Evolutionary conservation across 2,113 vertebrate species (phyloP).

Genomic region (Aplodontia rufa): DNA sequence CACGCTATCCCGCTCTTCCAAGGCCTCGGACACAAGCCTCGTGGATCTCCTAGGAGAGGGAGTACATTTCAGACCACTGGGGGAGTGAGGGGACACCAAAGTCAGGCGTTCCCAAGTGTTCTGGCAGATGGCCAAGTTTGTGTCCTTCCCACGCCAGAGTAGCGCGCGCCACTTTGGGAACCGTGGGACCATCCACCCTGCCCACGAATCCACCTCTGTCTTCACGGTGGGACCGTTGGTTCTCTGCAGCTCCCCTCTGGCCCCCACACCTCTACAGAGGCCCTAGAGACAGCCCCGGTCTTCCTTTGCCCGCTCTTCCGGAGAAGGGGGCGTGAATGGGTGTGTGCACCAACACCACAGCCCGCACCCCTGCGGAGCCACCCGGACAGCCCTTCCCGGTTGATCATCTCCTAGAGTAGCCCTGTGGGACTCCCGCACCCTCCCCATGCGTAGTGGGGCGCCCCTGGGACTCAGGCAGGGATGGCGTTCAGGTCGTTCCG

Average conservation of each 20-base stretch:
- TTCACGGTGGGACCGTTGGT: background rate
- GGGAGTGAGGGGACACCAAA: background rate
- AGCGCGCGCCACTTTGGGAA: constrained; percentile 37
- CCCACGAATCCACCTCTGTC: constrained; percentile 20
- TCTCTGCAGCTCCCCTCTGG: background rate
- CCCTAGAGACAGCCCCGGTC: background rate
- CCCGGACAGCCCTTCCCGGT: background rate
- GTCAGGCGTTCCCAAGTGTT: constrained; percentile 17
- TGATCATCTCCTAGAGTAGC: background rate
- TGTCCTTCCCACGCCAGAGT: constrained; percentile 50
- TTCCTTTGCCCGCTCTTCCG: background rate
- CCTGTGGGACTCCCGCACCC: constrained; percentile 11
- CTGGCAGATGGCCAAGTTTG: constrained; percentile 55
- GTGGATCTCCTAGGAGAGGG: background rate
- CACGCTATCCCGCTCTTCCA: background rate
- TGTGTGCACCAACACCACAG: background rate
- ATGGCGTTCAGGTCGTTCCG: constrained; percentile 66
- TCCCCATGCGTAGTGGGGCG: background rate
- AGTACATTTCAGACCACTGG: background rate
- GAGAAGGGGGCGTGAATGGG: background rate
- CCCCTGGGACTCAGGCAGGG: constrained; percentile 59
- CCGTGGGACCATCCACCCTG: background rate
- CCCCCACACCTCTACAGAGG: background rate
- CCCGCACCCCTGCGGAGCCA: background rate
- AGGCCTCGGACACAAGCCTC: background rate